Base-by-base conservation (phyloP, 2,113 vertebrate species). In the Phylloscopus whistleri region DNA sequence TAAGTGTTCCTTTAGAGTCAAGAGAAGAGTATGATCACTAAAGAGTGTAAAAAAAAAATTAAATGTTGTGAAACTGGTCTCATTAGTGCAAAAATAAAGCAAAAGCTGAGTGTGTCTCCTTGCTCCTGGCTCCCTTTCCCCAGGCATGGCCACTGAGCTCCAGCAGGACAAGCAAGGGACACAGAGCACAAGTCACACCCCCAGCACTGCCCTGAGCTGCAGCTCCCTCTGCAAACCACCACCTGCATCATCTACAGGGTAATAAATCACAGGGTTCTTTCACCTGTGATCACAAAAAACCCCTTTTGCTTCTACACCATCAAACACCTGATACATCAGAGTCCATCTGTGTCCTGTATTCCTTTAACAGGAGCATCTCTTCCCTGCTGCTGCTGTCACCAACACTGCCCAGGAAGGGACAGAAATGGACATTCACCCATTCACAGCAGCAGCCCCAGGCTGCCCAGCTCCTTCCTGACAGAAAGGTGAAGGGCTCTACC, bases 351-450 rank as follows among this genome's bases (percentile, higher is more conserved):
- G n/a, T 2, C 22, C 49, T 66, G 35, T 6, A 4, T 10, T 52
- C 66, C 51, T 33, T 33, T 19, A 60, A 11, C 16, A 86, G 63
- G 11, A 63, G 46, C 51, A 28, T 14, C 30, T 51, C 82, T 60
- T 4, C 63, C 4, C 59, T 76, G 81, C 73, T 62, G 67, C 39
- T 67, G 1, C 43, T 21, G 60, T 12, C 78, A n/a, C 51, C 59
- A 46, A 0, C 13, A 4, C 21, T 9, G 68, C 67, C 83, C 68
- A 22, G 66, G 21, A 46, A 16, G 53, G 2, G 49, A 21, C 48
- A 73, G 20, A 21, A 59, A 43, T 0, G 5, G 43, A 6, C 3
- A 24, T 1, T 64, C 11, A n/a, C 7, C 28, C 31, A 1, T 2
- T 3, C 44, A 5, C n/a, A 58, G 78, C 69, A 59, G 10, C 69